These are phyloP conservation scores for Endotricha flammealis DNA, from an alignment of 2,888 invertebrate genomes.

Conservation along the genomic window DNA sequence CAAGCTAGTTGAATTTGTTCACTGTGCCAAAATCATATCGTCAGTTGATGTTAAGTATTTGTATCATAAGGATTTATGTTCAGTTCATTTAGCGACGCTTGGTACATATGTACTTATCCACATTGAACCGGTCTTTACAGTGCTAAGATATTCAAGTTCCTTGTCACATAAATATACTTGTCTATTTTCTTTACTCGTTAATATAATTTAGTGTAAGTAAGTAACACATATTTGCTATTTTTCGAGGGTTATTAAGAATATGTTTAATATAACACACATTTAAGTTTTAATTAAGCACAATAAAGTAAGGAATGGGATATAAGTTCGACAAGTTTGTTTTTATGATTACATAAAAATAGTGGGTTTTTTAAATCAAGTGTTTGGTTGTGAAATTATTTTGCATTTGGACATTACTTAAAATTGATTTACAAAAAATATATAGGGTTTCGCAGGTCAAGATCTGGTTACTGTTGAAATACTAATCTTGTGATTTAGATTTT, in stretches of 20 bases:
- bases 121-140: slow-evolving; percentile 31
- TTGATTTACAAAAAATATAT: slow-evolving; percentile 31
- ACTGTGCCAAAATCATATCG: slow-evolving; percentile 71
- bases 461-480: slow-evolving; percentile 64
- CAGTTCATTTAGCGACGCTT: background rate
- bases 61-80: slow-evolving; percentile 32
- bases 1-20: slow-evolving; percentile 22
- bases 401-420: slow-evolving; percentile 27
- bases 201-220: slow-evolving; percentile 50
- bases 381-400: slow-evolving; percentile 43
- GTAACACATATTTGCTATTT: slow-evolving; percentile 65
- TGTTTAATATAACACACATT: slow-evolving; percentile 48
- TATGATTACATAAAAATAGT: slow-evolving; percentile 18
- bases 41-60: slow-evolving; percentile 55
- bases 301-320: slow-evolving; percentile 64
- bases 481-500: slow-evolving; percentile 78
- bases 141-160: slow-evolving; percentile 58
- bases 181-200: slow-evolving; percentile 39
- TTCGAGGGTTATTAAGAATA: slow-evolving; percentile 67
- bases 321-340: slow-evolving; percentile 51
- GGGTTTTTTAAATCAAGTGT: slow-evolving; percentile 23
- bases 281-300: slow-evolving; percentile 68
- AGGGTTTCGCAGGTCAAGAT: slow-evolving; percentile 52
- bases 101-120: slow-evolving; percentile 1
- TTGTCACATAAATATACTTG: slow-evolving; percentile 45